These are phyloP conservation scores for Scomber japonicus DNA, from an alignment of 2,113 vertebrate genomes.

Conservation along the genomic window DNA sequence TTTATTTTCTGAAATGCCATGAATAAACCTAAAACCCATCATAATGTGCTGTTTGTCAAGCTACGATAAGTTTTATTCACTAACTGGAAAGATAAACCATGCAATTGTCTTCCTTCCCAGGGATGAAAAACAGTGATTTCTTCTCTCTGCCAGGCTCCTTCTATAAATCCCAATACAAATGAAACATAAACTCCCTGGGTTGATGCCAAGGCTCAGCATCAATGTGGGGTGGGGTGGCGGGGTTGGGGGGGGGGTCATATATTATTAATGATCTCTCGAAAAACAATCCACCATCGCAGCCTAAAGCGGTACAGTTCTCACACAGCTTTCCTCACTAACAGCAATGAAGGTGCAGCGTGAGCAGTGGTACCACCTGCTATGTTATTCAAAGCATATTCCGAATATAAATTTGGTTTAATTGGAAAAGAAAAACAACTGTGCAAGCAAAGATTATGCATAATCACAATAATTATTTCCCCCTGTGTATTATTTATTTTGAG, in stretches of 20 bases:
- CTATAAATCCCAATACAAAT: slow-evolving; percentile 50
- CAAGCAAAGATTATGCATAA: slow-evolving; percentile 75
- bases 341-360: slow-evolving; percentile 10
- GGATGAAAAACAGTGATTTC: slow-evolving; percentile 24
- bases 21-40: background rate
- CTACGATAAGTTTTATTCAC: slow-evolving; percentile 23
- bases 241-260: background rate
- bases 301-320: slow-evolving; percentile 31
- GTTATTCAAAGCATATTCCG: slow-evolving; percentile 65
- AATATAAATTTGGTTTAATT: slow-evolving; percentile 74
- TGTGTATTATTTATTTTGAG: slow-evolving; percentile 74
- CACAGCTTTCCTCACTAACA: slow-evolving; percentile 31
- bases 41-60: slow-evolving; percentile 4
- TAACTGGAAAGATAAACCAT: slow-evolving; percentile 20
- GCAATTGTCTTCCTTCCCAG: slow-evolving; percentile 6
- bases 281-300: slow-evolving; percentile 25
- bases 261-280: slow-evolving; percentile 59
- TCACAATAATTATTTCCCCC: slow-evolving; percentile 79
- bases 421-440: slow-evolving; percentile 75
- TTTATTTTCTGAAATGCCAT: background rate
- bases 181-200: slow-evolving; percentile 27
- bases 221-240: background rate
- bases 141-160: background rate
- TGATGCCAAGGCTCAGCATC: slow-evolving; percentile 16
- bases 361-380: slow-evolving; percentile 56